Base-by-base conservation (phyloP, 2,797 vertebrate species). In the Decapterus maruadsi region DNA sequence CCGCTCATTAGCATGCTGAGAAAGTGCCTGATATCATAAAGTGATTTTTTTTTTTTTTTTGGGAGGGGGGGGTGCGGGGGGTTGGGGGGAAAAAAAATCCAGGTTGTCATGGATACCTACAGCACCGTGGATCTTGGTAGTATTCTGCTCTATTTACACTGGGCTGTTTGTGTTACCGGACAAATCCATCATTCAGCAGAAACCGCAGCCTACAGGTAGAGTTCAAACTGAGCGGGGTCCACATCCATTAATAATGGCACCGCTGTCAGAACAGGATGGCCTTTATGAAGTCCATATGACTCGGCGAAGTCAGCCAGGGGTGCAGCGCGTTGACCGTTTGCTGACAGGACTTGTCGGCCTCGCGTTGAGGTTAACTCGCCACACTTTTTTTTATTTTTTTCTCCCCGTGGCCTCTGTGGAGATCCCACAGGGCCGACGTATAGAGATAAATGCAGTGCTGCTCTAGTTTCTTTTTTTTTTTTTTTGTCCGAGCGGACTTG, bases 21-120 rank as follows among this genome's bases (percentile, higher is more conserved):
- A 3, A 76, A 83, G 46, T 57, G 42, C 38, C 71, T 2, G 2
- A 43, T 68, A 62, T 81, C 60, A 75, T 82, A 46, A 67, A 74
- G 36, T 55, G 62, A 73, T 34, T 34, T 34, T 31, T 31, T n/a
- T n/a, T n/a, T n/a, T n/a, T n/a, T 73, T 83, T 82, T 72, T 26
- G 8, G 19, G 20, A 29, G 6, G 13, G 4, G 31, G 6, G 31
- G 31, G 6, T 4, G 4, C 3, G 3, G 31, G 31, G 3, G 31
- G 31, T 0, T 4, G 4, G 31, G 31, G 31, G 31, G 40, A 48
- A 26, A 12, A 43, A 48, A 26, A 12, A 43, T 46, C 58, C 40
- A 19, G 65, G 89, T 91, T 87, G 85, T 84, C 84, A 90, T 89
- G 90, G 90, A 83, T 77, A 90, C 87, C 76, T 60, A 4, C 20